Base-by-base conservation (phyloP, 2,888 invertebrate species). In the Metallyticus violacea region DNA sequence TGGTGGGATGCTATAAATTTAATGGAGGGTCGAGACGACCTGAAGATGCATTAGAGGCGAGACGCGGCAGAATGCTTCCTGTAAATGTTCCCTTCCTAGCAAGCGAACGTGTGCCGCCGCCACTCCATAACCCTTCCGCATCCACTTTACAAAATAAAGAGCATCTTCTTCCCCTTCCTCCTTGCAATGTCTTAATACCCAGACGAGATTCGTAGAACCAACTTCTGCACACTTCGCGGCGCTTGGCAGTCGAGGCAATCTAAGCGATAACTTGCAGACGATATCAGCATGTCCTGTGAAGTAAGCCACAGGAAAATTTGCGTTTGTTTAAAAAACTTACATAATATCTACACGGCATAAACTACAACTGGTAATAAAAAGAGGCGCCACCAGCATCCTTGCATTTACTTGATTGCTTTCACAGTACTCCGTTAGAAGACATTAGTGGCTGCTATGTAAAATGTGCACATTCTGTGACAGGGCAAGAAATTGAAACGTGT, bases 101-200 rank as follows among this genome's bases (percentile, higher is more conserved):
- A 30, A n/a, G n/a, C n/a, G n/a, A n/a, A n/a, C n/a, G n/a, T n/a
- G n/a, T 62, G 40, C 40, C 40, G 22, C 15, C 40, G 40, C 15
- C 40, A 22, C 76, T 40, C 40, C 30, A 30, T 82, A 82, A 82
- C 82, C 40, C 76, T 82, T 77, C 77, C 77, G 7, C 28, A 83
- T 77, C 26, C 77, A 77, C 83, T 77, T 83, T 77, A 77, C 83
- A 77, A 83, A 77, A 83, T 83, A 83, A 77, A 83, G 83, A 83
- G 77, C 28, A 28, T 77, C 28, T 82, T 77, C 7, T 7, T 6
- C 6, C 77, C 15, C 77, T 6, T 30, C 80, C 79, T 9, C 27
- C 26, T n/a, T 62, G 62, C 26, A 83, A 27, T 76, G 28, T 77
- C 77, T 83, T 77, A 83, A 83, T 83, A 83, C 83, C 77, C 62